phyloP scores from a whole-genome alignment of 2,888 invertebrate genomes.

The Exocentrus adspersus region DNA sequence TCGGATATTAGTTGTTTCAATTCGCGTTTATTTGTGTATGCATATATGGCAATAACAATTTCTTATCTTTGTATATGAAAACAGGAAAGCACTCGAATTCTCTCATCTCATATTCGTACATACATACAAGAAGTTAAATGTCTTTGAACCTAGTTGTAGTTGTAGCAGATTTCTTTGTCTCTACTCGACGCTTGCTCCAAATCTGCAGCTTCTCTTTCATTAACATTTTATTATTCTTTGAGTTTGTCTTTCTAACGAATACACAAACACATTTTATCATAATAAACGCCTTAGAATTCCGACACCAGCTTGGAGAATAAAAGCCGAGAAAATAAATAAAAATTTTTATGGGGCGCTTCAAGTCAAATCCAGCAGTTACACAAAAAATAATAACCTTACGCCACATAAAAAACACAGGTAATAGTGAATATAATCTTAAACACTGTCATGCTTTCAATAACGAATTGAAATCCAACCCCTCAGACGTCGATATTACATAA shows the following conservation, averaged over 20 bases:
- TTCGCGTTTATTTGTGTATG: not conserved
- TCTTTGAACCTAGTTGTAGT: no score
- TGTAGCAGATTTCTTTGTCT: no score
- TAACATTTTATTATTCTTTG: no score
- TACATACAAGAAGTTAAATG: no score
- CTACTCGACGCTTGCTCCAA: no score
- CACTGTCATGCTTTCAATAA: not conserved
- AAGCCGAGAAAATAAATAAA: not conserved
- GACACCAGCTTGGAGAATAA: not conserved
- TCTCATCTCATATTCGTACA: no score
- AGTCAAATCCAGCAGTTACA: not conserved
- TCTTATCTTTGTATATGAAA: no score
- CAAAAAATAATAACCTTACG: not conserved
- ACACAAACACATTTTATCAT: not conserved
- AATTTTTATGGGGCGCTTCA: not conserved
- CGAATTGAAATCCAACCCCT: not conserved
- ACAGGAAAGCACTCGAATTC: no score
- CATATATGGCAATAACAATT: no score
- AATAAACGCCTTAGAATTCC: not conserved
- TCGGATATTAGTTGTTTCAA: not conserved
- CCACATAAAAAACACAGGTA: not conserved
- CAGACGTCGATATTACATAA: slow-evolving; percentile 9
- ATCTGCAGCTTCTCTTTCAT: no score
- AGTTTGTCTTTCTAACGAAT: no score
- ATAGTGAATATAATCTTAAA: not conserved